Percentiles rank a stretch among this genome's conserved stretches.
Evolutionary conservation across 2,113 vertebrate genomes (phyloP).

Genomic region (Elephas maximus): DNA sequence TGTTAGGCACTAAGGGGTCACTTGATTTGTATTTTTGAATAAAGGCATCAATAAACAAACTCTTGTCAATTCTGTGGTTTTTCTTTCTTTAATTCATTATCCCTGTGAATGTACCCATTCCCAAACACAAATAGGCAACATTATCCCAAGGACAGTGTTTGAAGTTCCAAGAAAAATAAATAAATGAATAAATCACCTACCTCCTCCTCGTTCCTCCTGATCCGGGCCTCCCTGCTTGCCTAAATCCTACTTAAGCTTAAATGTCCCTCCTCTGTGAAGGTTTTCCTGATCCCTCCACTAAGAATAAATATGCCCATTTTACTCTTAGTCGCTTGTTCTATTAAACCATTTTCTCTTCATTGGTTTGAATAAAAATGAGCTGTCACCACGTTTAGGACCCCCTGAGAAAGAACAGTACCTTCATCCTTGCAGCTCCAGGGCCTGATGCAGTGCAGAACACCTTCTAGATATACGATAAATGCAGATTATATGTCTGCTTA

Average conservation of each 20-base stretch:
- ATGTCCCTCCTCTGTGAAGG: neutral
- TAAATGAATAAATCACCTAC: neutral
- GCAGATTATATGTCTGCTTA: fast-evolving
- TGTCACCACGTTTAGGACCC: neutral
- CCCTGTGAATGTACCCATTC: neutral
- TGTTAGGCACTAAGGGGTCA: neutral
- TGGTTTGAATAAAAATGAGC: neutral
- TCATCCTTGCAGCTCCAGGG: neutral
- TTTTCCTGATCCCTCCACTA: neutral
- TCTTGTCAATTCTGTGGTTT: neutral
- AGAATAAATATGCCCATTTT: neutral
- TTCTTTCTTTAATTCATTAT: neutral
- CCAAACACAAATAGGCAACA: neutral
- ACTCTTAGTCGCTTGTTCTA: neutral
- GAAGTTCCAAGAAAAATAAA: neutral
- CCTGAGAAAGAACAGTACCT: neutral
- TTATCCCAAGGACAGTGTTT: neutral
- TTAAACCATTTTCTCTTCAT: neutral
- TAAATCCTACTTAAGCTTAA: neutral
- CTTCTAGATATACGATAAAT: neutral
- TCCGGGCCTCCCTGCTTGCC: neutral
- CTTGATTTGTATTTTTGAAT: neutral
- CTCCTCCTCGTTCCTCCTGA: neutral
- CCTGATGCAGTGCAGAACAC: fast-evolving
- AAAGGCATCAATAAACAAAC: neutral